phyloP scores from a whole-genome alignment of 2,113 vertebrate genomes.

The Machaerirhynchus nigripectus region DNA sequence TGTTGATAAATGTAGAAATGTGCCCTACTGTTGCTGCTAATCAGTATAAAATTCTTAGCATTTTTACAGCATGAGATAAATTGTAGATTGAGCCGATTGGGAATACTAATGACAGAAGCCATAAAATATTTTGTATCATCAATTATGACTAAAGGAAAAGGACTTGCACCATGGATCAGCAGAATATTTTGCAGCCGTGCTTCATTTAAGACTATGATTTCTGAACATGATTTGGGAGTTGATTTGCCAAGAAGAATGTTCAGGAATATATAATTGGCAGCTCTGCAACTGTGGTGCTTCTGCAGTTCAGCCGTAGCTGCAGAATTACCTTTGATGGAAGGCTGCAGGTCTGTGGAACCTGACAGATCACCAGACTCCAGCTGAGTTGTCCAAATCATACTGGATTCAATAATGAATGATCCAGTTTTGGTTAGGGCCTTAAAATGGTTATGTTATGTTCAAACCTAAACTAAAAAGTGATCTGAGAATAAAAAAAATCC shows the following conservation, averaged over 20 bases:
- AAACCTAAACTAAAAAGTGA: background rate
- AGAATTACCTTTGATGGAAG: background rate
- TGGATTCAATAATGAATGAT: background rate
- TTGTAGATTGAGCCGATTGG: background rate
- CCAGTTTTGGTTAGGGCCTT: background rate
- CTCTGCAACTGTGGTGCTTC: background rate
- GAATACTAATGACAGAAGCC: slow-evolving; percentile 23
- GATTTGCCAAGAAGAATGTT: background rate
- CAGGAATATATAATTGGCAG: background rate
- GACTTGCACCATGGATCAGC: slow-evolving; percentile 7
- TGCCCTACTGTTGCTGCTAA: background rate
- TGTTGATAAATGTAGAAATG: background rate
- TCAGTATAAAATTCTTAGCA: background rate
- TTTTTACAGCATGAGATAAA: slow-evolving; percentile 15
- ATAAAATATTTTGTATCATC: slow-evolving; percentile 34
- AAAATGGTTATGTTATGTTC: background rate
- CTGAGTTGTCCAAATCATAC: background rate
- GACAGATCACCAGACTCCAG: background rate
- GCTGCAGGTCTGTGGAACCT: background rate
- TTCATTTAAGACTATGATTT: slow-evolving; percentile 4
- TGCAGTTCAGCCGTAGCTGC: background rate
- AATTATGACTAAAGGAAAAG: slow-evolving; percentile 33
- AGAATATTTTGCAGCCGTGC: background rate
- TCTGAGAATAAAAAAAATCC: background rate
- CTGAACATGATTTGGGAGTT: background rate